phyloP scores from a whole-genome alignment of 2,888 invertebrate species.

The Pristionchus exspectatus region DNA sequence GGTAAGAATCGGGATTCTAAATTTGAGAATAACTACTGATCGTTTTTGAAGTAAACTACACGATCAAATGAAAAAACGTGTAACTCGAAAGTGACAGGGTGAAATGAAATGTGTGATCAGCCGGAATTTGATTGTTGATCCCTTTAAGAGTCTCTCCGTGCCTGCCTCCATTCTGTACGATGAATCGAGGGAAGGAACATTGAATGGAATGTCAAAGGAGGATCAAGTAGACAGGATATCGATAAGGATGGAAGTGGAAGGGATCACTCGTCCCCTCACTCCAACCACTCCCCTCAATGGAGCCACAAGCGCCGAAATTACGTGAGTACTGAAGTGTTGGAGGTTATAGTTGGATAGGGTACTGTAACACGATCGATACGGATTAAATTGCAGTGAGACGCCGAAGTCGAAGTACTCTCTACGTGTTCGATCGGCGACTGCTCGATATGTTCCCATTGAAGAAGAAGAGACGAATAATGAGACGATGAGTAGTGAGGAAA shows the following conservation, averaged over 20 bases:
- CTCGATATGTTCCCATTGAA: background rate
- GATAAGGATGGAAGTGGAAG: background rate
- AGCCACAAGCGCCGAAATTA: background rate
- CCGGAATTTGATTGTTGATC: background rate
- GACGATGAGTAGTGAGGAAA: constrained; percentile 22
- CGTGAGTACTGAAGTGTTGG: background rate
- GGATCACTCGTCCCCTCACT: background rate
- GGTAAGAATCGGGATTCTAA: background rate
- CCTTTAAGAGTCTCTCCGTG: background rate
- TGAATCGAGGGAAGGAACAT: background rate
- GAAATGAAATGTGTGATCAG: background rate
- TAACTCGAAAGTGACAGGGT: background rate
- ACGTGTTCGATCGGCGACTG: background rate
- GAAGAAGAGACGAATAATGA: background rate
- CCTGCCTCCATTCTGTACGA: constrained; percentile 21
- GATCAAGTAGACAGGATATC: background rate
- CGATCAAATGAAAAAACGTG: background rate
- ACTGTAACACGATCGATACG: background rate
- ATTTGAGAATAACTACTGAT: background rate
- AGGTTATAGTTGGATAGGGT: background rate
- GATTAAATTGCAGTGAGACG: background rate
- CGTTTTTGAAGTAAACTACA: background rate
- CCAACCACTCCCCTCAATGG: background rate
- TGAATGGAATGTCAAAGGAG: background rate
- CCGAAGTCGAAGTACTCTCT: constrained; percentile 1